Base-by-base conservation (phyloP, 2,113 vertebrate species). In the Gymnarchus niloticus region DNA sequence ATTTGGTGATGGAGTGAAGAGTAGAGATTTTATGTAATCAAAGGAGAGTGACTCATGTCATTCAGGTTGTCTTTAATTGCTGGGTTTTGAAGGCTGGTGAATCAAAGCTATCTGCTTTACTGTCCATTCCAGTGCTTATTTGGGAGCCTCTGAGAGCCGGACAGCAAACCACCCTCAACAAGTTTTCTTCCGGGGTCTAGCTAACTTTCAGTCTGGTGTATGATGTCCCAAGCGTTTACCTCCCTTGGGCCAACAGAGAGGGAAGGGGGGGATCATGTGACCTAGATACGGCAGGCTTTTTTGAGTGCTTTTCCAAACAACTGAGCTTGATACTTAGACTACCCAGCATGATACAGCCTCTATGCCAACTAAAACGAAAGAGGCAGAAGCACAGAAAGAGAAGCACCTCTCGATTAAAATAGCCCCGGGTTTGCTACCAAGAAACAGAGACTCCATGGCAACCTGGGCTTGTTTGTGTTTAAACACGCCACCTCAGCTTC, bases 391-490 rank as follows among this genome's bases (percentile, higher is more conserved):
- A 4, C 49, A 28, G 85, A 46, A 9, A 54, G 28, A 46, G n/a
- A 59, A 82, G 33, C 25, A 48, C 37, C 59, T 37, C 57, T 86
- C 23, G 65, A 87, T 86, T 0, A 87, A 91, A 91, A 91, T 87
- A 92, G 87, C 85, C 0, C n/a, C 41, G 54, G 86, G 6, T 81
- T 73, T 33, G 1, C 17, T 51, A 87, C 51, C 61, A 49, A 69
- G 73, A 10, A 61, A 48, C 81, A 10, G 56, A 14, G 59, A 65
- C 83, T 48, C 86, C 90, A 88, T 90, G 85, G 89, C 89, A 89
- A 92, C 92, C 14, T 10, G 23, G 46, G 0, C 2, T 12, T 90
- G 88, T 91, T 90, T 91, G 88, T 84, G 85, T 41, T 61, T 85
- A 91, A 91, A 91, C 91, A 89, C 41, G 25, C 54, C 28, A 73